Conservation (phyloP, 2,888 invertebrate species). For the Perdita meconis region DNA sequence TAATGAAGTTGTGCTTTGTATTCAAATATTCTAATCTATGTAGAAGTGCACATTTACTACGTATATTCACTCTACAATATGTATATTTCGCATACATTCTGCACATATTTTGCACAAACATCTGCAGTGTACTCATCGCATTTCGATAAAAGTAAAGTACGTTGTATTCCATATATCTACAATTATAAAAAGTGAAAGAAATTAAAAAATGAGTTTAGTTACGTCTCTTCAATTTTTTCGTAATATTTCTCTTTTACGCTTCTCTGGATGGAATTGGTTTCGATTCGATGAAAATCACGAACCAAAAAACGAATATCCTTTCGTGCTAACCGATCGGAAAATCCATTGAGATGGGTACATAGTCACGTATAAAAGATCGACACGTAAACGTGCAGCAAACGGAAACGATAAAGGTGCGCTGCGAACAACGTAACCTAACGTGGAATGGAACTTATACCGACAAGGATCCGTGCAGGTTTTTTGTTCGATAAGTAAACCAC, state of each 20-base stretch:
- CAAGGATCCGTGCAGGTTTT: slow-evolving; percentile 42
- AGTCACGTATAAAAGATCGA: slow-evolving; percentile 23
- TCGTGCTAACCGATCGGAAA: slow-evolving; percentile 41
- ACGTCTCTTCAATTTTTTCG: no score
- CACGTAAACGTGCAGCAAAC: slow-evolving; percentile 9
- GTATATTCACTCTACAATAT: no score
- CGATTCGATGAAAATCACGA: slow-evolving; percentile 20
- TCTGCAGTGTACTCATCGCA: no score
- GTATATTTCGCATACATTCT: no score
- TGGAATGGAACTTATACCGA: slow-evolving; percentile 9
- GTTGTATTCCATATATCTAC: no score
- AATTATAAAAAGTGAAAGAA: no score
- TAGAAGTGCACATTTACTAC: no score
- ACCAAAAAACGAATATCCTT: slow-evolving; percentile 24
- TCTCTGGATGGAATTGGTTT: neutral
- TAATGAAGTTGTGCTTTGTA: no score
- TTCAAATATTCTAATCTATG: no score
- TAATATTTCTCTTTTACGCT: neutral
- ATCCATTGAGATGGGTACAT: slow-evolving; percentile 38
- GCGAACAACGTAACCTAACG: slow-evolving; percentile 29
- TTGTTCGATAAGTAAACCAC: slow-evolving; percentile 57
- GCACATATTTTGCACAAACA: no score
- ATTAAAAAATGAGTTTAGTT: no score
- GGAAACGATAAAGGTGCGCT: slow-evolving; percentile 57
- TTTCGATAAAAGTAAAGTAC: no score